Conservation (phyloP, 2,888 invertebrate genomes). For the Campoplex nolae region DNA sequence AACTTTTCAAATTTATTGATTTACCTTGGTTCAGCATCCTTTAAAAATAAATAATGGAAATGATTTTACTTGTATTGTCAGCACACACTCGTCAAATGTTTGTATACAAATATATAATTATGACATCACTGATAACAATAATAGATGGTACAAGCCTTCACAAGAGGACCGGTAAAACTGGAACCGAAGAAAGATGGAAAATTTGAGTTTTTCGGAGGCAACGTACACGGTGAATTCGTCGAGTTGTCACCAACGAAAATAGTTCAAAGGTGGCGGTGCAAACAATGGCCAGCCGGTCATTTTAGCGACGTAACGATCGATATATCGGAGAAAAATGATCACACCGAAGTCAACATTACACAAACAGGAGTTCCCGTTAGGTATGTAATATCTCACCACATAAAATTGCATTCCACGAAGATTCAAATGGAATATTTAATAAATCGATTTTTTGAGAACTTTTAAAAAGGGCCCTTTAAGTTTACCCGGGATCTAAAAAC, state of each 20-base stretch:
- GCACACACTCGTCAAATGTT: no score
- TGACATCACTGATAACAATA: conserved; percentile 5
- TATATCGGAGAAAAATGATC: conserved; percentile 95
- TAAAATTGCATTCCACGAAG: background rate
- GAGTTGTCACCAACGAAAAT: conserved; percentile 94
- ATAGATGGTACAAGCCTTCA: conserved; percentile 95
- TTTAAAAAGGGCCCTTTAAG: no score
- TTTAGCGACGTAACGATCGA: conserved; percentile 94
- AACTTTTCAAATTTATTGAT: no score
- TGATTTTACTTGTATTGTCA: background rate
- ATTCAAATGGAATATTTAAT: no score
- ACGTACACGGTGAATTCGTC: conserved; percentile 94
- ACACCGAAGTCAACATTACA: conserved; percentile 92
- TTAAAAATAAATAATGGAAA: background rate
- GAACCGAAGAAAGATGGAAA: conserved; percentile 93
- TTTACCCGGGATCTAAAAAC: no score
- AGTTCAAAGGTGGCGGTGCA: conserved; percentile 96
- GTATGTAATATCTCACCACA: conserved; percentile 77
- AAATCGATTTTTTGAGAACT: no score
- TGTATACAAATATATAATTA: background rate
- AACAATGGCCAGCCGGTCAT: conserved; percentile 97
- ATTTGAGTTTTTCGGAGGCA: conserved; percentile 96
- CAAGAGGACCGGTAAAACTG: conserved; percentile 92
- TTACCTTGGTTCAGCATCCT: background rate
- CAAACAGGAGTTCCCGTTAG: conserved; percentile 94